Conservation (phyloP, 2,797 vertebrate genomes). For the Anableps anableps region DNA sequence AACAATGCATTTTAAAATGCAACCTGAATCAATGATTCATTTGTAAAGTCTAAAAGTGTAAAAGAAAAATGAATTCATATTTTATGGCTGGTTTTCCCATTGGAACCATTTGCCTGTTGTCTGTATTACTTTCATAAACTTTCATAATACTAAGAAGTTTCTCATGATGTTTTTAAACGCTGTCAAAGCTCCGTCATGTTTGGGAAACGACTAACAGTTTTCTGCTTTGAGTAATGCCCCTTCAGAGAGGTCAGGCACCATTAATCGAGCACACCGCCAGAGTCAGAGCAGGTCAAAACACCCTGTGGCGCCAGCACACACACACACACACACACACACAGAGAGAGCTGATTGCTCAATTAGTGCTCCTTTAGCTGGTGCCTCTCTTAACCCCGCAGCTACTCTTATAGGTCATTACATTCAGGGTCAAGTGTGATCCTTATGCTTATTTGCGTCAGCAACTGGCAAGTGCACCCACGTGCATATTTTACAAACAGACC, state of each 20-base stretch:
- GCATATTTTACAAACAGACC: slow-evolving; percentile 15
- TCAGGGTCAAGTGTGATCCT: slow-evolving; percentile 80
- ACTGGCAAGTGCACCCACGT: slow-evolving; percentile 50
- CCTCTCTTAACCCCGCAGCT: slow-evolving; percentile 76
- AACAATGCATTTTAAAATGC: background rate
- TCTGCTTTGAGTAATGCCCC: slow-evolving; percentile 22
- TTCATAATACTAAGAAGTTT: background rate
- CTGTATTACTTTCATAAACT: background rate
- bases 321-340: slow-evolving; percentile 25
- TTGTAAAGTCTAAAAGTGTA: background rate
- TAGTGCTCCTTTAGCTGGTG: slow-evolving; percentile 67
- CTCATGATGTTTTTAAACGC: background rate
- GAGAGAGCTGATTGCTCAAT: slow-evolving; percentile 72
- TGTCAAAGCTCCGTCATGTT: slow-evolving; percentile 3
- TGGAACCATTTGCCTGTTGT: background rate
- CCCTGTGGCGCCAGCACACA: slow-evolving; percentile 53
- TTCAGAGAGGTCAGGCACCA: slow-evolving; percentile 71
- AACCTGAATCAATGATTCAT: background rate
- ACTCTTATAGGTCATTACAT: slow-evolving; percentile 75
- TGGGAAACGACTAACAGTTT: slow-evolving; percentile 9
- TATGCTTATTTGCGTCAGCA: slow-evolving; percentile 74
- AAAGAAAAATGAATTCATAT: background rate
- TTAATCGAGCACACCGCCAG: slow-evolving; percentile 69
- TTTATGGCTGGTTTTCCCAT: background rate
- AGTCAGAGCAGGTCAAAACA: slow-evolving; percentile 73